Evolutionary conservation across 1,140 invertebrate species (phyloP), one percentile per base, ranked within the genome.

Genomic region (Camponotus floridanus): DNA sequence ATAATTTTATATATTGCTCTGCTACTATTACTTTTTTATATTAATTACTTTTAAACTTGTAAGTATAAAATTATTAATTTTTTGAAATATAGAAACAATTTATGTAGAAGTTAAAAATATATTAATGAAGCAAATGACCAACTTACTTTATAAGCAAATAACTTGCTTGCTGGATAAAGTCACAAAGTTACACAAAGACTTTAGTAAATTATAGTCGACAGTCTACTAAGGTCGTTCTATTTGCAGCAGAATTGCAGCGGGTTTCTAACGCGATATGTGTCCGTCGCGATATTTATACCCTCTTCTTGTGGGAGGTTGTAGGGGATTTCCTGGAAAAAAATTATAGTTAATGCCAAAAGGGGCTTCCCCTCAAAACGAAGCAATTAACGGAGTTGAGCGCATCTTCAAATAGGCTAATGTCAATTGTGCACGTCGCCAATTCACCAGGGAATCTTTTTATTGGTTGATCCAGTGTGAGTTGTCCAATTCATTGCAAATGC

Each of bases 1-100:
- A 59, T 42, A 59, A 45, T 78, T 67, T 79, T 68, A 79, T 51
- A 79, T 51, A 51, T 11, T 55, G 26, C 13, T 61, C 7, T 78
- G 3, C 7, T 57, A 6, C 33, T 59, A n/a, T n/a, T 76, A 39
- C 31, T 5, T n/a, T 39, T 76, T 31, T 18, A 42, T 39, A 59
- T 26, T 2, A 74, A 15, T 15, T 59, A 7, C 1, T 42, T 45
- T 45, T 45, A 45, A 76, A 62, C 1, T 6, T 18, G 2, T 64
- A 64, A 62, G 13, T 11, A 33, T 6, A 31, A 33, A 45, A 13
- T 36, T 13, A 42, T 13, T 59, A 18, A 61, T 61, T 59, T 59
- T 68, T 76, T 18, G 15, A 51, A 51, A 51, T 51, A 7, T 21
- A 73, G 5, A 18, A 55, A 73, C 3, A n/a, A 15, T 6, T 76